phyloP scores from a whole-genome alignment of 2,113 vertebrate genomes.

The Aptenodytes patagonicus region DNA sequence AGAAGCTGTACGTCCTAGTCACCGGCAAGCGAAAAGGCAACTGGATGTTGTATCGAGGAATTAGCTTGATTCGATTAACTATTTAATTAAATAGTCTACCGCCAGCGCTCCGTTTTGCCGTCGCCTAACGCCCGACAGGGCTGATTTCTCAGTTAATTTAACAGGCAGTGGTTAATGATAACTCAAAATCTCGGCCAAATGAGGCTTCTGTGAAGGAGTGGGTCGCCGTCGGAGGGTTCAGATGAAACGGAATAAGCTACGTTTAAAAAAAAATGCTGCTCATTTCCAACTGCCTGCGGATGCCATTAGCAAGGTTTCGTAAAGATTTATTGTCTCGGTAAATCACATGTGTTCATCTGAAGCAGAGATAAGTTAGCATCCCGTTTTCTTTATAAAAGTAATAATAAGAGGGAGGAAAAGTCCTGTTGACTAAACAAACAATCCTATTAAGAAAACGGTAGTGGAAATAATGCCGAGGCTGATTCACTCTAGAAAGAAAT shows the following conservation, averaged over 20 bases:
- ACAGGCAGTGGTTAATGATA: conserved; percentile 33
- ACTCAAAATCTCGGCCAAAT: conserved; percentile 16
- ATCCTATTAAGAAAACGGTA: background rate
- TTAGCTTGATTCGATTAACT: conserved; percentile 40
- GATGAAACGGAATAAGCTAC: background rate
- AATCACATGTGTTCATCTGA: conserved; percentile 13
- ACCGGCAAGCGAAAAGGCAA: background rate
- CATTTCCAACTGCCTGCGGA: conserved; percentile 31
- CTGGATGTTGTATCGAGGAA: background rate
- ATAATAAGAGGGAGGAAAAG: background rate
- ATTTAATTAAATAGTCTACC: conserved; percentile 14
- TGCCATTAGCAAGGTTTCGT: conserved; percentile 29
- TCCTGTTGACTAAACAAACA: conserved; percentile 7
- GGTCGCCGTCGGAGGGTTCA: background rate
- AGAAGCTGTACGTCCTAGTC: background rate
- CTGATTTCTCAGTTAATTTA: conserved; percentile 53
- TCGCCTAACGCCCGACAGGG: background rate
- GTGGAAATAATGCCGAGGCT: background rate
- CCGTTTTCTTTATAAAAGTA: conserved; percentile 1
- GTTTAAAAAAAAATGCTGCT: background rate
- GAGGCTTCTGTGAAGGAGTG: background rate
- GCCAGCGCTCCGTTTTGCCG: background rate
- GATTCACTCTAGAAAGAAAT: background rate
- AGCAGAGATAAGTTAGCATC: conserved; percentile 1
- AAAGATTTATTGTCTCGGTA: conserved; percentile 44